Evolutionary conservation across 2,888 invertebrate species (phyloP).

Genomic region (Sphaerophoria taeniata): DNA sequence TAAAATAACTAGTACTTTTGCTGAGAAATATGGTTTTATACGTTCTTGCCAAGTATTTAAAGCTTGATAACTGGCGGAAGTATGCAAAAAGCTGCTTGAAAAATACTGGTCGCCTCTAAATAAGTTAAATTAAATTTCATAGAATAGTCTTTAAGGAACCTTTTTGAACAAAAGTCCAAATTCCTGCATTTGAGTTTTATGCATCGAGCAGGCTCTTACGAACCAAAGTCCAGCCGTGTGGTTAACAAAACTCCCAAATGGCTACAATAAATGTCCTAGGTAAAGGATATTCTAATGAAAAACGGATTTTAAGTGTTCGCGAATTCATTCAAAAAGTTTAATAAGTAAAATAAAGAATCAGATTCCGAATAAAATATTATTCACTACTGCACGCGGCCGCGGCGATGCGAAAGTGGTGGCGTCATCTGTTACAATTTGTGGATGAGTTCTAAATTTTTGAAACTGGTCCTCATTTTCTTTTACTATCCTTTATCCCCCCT

Average conservation of each 20-base stretch:
- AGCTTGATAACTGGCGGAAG: too few species aligned
- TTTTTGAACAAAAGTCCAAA: too few species aligned
- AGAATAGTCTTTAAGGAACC: too few species aligned
- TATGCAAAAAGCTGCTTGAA: too few species aligned
- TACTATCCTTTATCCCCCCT: conserved; percentile 3
- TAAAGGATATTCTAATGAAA: conserved; percentile 46
- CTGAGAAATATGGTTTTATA: too few species aligned
- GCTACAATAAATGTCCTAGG: conserved; percentile 22
- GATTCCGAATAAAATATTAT: conserved; percentile 61
- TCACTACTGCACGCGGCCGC: conserved; percentile 48
- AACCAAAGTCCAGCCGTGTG: neutral
- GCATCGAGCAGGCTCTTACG: too few species aligned
- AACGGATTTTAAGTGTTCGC: conserved; percentile 64
- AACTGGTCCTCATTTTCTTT: conserved; percentile 30
- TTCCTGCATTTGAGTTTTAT: too few species aligned
- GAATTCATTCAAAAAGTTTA: neutral
- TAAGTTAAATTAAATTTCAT: too few species aligned
- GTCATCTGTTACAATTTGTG: conserved; percentile 72
- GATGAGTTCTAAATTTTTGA: conserved; percentile 63
- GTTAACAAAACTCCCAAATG: neutral
- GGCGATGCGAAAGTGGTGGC: too few species aligned
- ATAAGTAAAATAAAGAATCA: conserved; percentile 40
- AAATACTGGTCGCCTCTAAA: too few species aligned
- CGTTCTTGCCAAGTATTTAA: too few species aligned
- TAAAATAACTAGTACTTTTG: too few species aligned